Evolutionary conservation across 30 jellyfish, hydroid and myxozoan genomes (phyloP).

Genomic region (Hydractinia echinata): DNA sequence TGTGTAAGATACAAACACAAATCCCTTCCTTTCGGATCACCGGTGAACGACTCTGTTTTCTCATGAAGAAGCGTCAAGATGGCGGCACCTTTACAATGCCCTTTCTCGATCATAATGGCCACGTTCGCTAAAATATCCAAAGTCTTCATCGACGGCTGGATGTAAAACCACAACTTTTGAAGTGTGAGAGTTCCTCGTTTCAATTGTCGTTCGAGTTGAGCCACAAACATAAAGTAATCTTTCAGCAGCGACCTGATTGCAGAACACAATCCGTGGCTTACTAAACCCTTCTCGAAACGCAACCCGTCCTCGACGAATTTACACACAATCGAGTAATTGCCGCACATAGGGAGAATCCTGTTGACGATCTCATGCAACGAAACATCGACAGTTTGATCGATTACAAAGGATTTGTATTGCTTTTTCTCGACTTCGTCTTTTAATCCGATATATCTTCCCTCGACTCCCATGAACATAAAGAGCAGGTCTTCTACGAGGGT

Average conservation of each 20-base stretch:
- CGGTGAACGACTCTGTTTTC: slow-evolving; percentile 87
- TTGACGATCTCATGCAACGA: slow-evolving; percentile 80
- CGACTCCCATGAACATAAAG: slow-evolving; percentile 95
- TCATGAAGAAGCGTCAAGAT: slow-evolving; percentile 90
- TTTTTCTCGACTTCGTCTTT: slow-evolving; percentile 67
- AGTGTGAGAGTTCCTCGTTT: slow-evolving; percentile 66
- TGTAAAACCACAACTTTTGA: slow-evolving; percentile 96
- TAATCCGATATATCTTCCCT: slow-evolving; percentile 81
- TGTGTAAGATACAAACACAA: slow-evolving; percentile 76
- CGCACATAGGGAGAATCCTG: slow-evolving; percentile 83
- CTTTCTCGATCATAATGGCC: slow-evolving; percentile 74
- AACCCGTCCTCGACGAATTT: slow-evolving; percentile 85
- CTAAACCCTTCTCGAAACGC: slow-evolving; percentile 86
- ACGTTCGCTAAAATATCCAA: slow-evolving; percentile 76
- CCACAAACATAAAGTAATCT: slow-evolving; percentile 85
- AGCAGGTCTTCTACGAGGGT: slow-evolving; percentile 76
- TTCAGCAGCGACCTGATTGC: slow-evolving; percentile 89
- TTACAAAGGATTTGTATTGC: slow-evolving; percentile 43
- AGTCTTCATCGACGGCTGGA: slow-evolving; percentile 90
- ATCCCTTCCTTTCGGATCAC: slow-evolving; percentile 85
- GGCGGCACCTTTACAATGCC: slow-evolving; percentile 89
- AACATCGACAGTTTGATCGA: slow-evolving; percentile 65
- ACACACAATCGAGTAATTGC: slow-evolving; percentile 70
- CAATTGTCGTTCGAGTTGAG: slow-evolving; percentile 89
- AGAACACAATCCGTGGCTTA: slow-evolving; percentile 94